Evolutionary conservation across 2,888 invertebrate species (phyloP).

Genomic region (Rosalia funebris): DNA sequence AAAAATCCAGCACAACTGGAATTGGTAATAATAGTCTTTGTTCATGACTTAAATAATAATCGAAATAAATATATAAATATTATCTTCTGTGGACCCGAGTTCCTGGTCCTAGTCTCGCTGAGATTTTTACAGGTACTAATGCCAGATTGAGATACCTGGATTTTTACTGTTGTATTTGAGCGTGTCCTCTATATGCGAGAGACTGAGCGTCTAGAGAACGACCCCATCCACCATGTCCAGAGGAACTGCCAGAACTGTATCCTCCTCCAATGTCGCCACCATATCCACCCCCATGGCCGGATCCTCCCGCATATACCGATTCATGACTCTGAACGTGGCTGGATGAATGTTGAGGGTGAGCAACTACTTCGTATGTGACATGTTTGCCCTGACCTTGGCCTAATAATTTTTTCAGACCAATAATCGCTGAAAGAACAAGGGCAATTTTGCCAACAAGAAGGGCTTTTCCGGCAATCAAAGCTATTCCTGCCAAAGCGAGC

Average conservation of each 20-base stretch:
- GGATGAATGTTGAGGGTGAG: conserved; percentile 82
- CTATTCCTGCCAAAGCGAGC: conserved; percentile 82
- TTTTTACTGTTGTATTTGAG: conserved; percentile 58
- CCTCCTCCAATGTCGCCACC: conserved; percentile 68
- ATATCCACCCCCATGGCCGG: conserved; percentile 65
- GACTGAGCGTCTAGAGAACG: conserved; percentile 80
- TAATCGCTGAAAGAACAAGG: conserved; percentile 82
- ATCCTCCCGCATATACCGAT: conserved; percentile 64
- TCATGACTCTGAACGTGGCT: conserved; percentile 78
- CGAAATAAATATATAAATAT: conserved; percentile 46
- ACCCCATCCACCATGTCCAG: conserved; percentile 78
- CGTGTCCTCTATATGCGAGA: conserved; percentile 81
- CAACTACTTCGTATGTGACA: conserved; percentile 88
- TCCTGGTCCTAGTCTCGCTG: conserved; percentile 39
- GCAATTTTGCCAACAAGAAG: conserved; percentile 86
- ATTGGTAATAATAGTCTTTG: conserved; percentile 52
- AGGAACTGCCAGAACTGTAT: conserved; percentile 68
- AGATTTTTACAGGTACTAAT: conserved; percentile 61
- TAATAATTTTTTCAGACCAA: conserved; percentile 73
- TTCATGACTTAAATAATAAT: conserved; percentile 44
- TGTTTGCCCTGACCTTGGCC: conserved; percentile 79
- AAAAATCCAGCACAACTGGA: conserved; percentile 52
- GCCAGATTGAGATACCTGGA: conserved; percentile 42
- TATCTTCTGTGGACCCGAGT: conserved; percentile 42
- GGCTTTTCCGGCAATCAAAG: conserved; percentile 87